Conservation (phyloP, 2,113 vertebrate species). For the Calyptommatus sinebrachiatus region DNA sequence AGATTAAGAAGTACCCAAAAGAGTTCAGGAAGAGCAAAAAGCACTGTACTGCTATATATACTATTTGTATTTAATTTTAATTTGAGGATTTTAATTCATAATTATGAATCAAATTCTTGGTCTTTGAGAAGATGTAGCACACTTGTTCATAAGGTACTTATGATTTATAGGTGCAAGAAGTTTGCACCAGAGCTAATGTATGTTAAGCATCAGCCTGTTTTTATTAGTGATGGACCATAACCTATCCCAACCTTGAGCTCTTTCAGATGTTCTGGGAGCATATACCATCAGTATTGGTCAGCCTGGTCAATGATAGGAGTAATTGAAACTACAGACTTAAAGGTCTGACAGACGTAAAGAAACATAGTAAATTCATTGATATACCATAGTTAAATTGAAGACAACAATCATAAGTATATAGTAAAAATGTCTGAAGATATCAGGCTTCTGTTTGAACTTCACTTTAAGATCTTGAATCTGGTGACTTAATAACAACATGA, state of each 20-base stretch:
- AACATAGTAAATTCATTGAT: not conserved
- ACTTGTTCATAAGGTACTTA: not conserved
- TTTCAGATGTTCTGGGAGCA: too few species aligned
- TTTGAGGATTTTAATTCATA: too few species aligned
- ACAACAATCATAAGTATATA: too few species aligned
- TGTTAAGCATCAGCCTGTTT: not conserved
- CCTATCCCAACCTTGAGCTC: too few species aligned
- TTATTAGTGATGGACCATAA: not conserved
- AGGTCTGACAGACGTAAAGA: too few species aligned
- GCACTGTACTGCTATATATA: not conserved
- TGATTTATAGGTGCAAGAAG: not conserved
- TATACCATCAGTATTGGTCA: too few species aligned
- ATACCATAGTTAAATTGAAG: not conserved
- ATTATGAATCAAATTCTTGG: not conserved
- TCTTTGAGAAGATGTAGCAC: not conserved
- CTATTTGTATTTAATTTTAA: not conserved
- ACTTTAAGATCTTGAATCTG: too few species aligned
- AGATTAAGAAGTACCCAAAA: constrained; percentile 7
- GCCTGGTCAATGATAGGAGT: too few species aligned
- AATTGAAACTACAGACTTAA: too few species aligned
- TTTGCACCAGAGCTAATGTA: not conserved
- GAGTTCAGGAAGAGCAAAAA: not conserved
- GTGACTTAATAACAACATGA: too few species aligned
- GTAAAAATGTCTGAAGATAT: too few species aligned
- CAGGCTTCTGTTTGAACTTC: too few species aligned